These are phyloP conservation scores for Ascaphus truei DNA, from an alignment of 2,113 vertebrate species.

Conservation along the genomic window DNA sequence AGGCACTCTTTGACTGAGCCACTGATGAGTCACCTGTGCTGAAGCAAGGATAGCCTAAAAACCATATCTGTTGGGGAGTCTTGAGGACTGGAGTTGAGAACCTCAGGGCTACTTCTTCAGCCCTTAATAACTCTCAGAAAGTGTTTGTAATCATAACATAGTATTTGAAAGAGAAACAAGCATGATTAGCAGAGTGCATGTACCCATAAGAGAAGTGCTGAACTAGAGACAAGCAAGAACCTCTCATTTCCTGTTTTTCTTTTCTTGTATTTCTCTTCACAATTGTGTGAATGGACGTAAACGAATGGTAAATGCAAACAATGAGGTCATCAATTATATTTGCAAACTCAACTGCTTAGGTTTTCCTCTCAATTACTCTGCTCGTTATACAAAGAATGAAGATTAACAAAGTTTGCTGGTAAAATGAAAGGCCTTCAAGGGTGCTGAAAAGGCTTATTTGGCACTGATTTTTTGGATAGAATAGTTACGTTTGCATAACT, in stretches of 20 bases:
- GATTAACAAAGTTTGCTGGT: constrained; percentile 25
- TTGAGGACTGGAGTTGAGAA: too few relatives aligned
- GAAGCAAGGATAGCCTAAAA: too few relatives aligned
- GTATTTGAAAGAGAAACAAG: too few relatives aligned
- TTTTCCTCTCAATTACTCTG: constrained; percentile 27
- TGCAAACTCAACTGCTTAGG: constrained; percentile 29
- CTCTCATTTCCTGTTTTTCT: constrained; percentile 9
- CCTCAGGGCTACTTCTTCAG: too few relatives aligned
- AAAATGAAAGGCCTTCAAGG: constrained; percentile 23
- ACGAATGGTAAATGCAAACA: constrained; percentile 29
- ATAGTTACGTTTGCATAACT: constrained; percentile 31
- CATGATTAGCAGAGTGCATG: too few relatives aligned
- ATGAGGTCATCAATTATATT: constrained; percentile 32
- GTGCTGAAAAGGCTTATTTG: constrained; percentile 30
- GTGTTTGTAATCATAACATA: too few relatives aligned
- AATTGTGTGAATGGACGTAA: constrained; percentile 23
- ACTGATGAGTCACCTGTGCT: too few relatives aligned
- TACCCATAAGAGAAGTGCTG: not conserved
- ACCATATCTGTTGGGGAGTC: too few relatives aligned
- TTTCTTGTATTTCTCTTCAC: constrained; percentile 1
- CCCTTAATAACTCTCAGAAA: too few relatives aligned
- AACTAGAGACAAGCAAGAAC: not conserved
- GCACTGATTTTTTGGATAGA: constrained; percentile 30
- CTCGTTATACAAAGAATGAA: constrained; percentile 26
- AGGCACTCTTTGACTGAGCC: too few relatives aligned